These are phyloP conservation scores for Epinephelus awoara DNA, from an alignment of 2,797 vertebrate genomes.

Conservation along the genomic window DNA sequence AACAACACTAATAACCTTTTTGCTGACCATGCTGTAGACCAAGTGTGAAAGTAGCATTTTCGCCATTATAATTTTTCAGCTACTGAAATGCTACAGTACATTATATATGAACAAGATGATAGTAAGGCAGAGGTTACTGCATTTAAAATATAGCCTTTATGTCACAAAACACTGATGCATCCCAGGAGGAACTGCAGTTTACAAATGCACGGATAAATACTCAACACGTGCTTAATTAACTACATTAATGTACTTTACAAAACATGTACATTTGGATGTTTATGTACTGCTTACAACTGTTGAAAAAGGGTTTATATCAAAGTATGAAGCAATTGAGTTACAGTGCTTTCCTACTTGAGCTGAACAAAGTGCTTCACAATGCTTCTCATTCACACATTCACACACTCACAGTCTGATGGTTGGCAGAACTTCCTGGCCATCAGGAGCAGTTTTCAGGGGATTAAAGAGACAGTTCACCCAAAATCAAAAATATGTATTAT, in stretches of 20 bases:
- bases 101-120: neutral
- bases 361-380: neutral
- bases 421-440: neutral
- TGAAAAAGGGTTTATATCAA: neutral
- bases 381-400: slow-evolving; percentile 2
- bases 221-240: neutral
- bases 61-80: neutral
- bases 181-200: neutral
- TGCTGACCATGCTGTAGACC: neutral
- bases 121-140: neutral
- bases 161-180: neutral
- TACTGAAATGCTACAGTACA: slow-evolving; percentile 1
- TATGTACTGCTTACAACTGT: neutral
- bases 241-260: neutral
- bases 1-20: neutral
- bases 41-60: neutral
- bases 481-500: too few species aligned
- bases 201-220: neutral
- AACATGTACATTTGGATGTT: neutral
- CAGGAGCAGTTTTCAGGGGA: neutral
- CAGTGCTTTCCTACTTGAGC: neutral
- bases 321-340: neutral
- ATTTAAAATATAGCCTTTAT: neutral
- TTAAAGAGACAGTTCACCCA: neutral
- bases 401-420: neutral